A percentile compares a stretch with the other conserved stretches of the same genome.
Conservation (phyloP, 1,140 invertebrate species). For the Musca vetustissima region DNA sequence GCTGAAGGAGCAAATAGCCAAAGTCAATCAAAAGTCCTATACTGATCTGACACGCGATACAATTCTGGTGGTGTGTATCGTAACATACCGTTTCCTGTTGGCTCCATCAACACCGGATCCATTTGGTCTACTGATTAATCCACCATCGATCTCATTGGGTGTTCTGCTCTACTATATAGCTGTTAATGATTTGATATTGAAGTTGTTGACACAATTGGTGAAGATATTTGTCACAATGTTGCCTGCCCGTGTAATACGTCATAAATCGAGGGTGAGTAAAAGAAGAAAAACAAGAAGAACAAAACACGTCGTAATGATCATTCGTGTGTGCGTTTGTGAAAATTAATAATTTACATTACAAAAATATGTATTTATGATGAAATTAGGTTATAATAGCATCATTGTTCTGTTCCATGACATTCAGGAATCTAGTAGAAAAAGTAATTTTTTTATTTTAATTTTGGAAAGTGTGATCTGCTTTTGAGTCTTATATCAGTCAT, state of each 20-base stretch:
- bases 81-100: slow-evolving; percentile 37
- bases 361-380: too few relatives aligned
- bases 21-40: slow-evolving; percentile 71
- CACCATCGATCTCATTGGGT: slow-evolving; percentile 57
- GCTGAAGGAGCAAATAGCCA: slow-evolving; percentile 76
- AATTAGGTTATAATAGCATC: too few relatives aligned
- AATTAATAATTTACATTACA: too few relatives aligned
- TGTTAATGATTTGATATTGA: slow-evolving; percentile 82
- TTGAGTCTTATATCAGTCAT: too few relatives aligned
- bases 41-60: slow-evolving; percentile 62
- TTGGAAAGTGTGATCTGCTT: too few relatives aligned
- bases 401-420: too few relatives aligned
- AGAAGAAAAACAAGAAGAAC: too few relatives aligned
- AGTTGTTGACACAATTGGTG: slow-evolving; percentile 77
- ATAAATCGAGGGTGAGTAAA: slow-evolving; percentile 73
- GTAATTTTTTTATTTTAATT: too few relatives aligned
- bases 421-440: too few relatives aligned
- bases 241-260: slow-evolving; percentile 70
- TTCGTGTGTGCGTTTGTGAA: too few relatives aligned
- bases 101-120: slow-evolving; percentile 39
- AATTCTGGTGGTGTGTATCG: slow-evolving; percentile 52
- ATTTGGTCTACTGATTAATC: slow-evolving; percentile 42
- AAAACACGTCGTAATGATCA: background rate
- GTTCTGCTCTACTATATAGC: slow-evolving; percentile 82
- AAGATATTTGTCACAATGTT: slow-evolving; percentile 78